These are phyloP conservation scores for Trachymyrmex septentrionalis DNA, from an alignment of 1,140 invertebrate genomes.

Conservation along the genomic window DNA sequence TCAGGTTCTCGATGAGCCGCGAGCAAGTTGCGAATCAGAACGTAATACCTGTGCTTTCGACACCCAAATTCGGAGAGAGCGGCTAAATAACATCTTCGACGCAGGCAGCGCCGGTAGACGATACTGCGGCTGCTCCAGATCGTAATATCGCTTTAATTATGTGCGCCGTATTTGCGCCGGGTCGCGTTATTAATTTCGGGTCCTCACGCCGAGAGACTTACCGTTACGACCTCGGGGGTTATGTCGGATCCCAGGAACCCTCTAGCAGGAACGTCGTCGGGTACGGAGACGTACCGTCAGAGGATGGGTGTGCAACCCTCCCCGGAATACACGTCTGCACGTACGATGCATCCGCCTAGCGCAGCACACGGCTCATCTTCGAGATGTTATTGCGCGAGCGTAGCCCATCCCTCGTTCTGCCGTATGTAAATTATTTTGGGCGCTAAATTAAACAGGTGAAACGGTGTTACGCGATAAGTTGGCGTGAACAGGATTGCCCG, in stretches of 20 bases:
- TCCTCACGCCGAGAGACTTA: conserved; percentile 79
- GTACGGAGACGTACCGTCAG: conserved; percentile 48
- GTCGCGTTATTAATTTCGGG: conserved; percentile 83
- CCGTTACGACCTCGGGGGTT: conserved; percentile 75
- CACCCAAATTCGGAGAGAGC: conserved; percentile 43
- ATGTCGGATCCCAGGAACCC: conserved; percentile 66
- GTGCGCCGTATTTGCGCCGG: conserved; percentile 79
- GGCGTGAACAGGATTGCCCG: conserved; percentile 13
- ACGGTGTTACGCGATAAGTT: conserved; percentile 68
- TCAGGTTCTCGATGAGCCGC: conserved; percentile 28
- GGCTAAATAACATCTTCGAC: conserved; percentile 68
- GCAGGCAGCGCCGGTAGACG: conserved; percentile 56
- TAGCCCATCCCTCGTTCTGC: conserved; percentile 50
- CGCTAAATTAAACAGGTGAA: conserved; percentile 82
- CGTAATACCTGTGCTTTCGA: conserved; percentile 47
- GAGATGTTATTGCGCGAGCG: conserved; percentile 82
- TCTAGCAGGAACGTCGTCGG: conserved; percentile 41
- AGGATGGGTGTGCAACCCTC: conserved; percentile 16
- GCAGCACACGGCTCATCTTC: conserved; percentile 80
- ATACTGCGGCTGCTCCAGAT: conserved; percentile 70
- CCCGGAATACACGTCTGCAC: conserved; percentile 53
- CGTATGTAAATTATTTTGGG: conserved; percentile 82
- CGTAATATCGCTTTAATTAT: conserved; percentile 83
- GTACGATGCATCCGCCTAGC: conserved; percentile 71
- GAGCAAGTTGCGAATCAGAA: conserved; percentile 48